Conservation (phyloP, 2,888 invertebrate species). For the Euproctis similis region DNA sequence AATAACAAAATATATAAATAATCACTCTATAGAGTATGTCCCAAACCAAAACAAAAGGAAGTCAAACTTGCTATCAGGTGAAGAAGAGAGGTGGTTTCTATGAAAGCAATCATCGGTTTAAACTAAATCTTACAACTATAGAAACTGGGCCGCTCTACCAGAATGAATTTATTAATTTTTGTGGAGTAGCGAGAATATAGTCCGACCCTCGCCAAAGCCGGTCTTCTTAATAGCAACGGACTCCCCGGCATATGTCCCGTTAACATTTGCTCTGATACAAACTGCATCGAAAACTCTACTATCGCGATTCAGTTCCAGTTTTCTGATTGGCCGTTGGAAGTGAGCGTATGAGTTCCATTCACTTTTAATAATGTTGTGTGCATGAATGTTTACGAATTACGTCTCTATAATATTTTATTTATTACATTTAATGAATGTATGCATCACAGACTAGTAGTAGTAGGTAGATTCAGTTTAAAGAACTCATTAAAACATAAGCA, state of each 20-base stretch:
- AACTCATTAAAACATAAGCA: no score
- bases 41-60: conserved; percentile 66
- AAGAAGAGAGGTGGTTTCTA: conserved; percentile 56
- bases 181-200: conserved; percentile 29
- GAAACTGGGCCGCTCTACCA: conserved; percentile 55
- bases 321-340: conserved; percentile 36
- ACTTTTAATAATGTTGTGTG: conserved; percentile 6
- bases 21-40: no score
- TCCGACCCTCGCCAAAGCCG: conserved; percentile 66
- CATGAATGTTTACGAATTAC: no score
- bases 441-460: no score
- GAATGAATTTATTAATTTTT: conserved; percentile 29
- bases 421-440: no score
- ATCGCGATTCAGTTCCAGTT: conserved; percentile 17
- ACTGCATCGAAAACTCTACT: conserved; percentile 28
- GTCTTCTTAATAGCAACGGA: conserved; percentile 69
- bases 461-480: no score
- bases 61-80: conserved; percentile 65
- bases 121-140: conserved; percentile 34
- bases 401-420: no score
- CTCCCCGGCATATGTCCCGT: conserved; percentile 34
- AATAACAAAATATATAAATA: no score
- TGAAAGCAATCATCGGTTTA: conserved; percentile 27
- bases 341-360: conserved; percentile 20
- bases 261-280: conserved; percentile 21